Evolutionary conservation across 1,140 invertebrate genomes (phyloP).

Genomic region (Yoshiicerus persimilis): DNA sequence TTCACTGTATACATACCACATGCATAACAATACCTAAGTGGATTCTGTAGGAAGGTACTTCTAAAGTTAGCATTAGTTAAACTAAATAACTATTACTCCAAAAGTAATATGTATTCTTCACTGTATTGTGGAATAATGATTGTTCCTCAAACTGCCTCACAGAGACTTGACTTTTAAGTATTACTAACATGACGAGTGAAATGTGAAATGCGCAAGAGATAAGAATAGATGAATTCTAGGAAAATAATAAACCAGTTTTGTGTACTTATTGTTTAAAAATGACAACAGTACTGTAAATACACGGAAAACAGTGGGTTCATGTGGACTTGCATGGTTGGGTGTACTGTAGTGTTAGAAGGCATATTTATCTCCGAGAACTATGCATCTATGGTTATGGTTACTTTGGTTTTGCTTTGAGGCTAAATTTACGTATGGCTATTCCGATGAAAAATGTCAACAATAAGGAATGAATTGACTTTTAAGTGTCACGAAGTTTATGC

Average conservation of each 20-base stretch:
- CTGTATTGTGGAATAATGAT: neutral
- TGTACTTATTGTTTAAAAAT: neutral
- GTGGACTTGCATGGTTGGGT: neutral
- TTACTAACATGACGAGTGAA: neutral
- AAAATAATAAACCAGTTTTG: neutral
- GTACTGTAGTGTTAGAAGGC: neutral
- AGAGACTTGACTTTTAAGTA: too few species aligned
- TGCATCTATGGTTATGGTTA: neutral
- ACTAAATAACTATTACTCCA: neutral
- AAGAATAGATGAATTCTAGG: neutral
- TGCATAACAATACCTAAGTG: too few species aligned
- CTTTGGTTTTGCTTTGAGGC: neutral
- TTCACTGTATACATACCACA: neutral
- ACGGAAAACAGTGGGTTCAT: neutral
- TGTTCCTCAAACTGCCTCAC: neutral
- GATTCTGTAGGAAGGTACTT: too few species aligned
- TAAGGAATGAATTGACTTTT: neutral
- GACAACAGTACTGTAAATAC: neutral
- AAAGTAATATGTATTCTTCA: neutral
- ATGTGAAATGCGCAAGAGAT: neutral
- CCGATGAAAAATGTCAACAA: slow-evolving; percentile 3
- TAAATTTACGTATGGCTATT: neutral
- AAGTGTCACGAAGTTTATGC: neutral
- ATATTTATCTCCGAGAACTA: neutral
- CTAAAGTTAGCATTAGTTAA: neutral